These are phyloP conservation scores for Hypomecis punctinalis DNA, from an alignment of 2,888 invertebrate genomes.

Conservation along the genomic window DNA sequence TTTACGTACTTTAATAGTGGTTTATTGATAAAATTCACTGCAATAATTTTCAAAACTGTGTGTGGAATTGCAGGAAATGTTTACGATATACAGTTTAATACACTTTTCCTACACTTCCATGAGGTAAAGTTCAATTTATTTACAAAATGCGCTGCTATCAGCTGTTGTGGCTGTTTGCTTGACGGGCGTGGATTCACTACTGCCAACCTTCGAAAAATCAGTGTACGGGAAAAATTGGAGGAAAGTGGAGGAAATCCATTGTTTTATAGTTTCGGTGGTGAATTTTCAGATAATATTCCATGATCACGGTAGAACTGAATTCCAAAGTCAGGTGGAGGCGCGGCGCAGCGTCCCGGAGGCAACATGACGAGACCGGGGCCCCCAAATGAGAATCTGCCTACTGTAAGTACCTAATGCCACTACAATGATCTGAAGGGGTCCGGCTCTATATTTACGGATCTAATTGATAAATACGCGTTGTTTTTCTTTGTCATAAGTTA, in stretches of 20 bases:
- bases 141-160: conserved; percentile 39
- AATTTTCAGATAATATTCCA: conserved; percentile 69
- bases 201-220: conserved; percentile 54
- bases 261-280: conserved; percentile 50
- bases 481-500: background rate
- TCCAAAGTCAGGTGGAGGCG: conserved; percentile 42
- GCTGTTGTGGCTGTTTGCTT: conserved; percentile 45
- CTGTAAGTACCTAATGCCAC: conserved; percentile 61
- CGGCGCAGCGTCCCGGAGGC: conserved; percentile 39
- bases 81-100: background rate
- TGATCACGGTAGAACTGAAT: conserved; percentile 50
- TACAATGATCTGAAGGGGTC: background rate
- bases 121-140: conserved; percentile 53
- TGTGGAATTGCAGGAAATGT: background rate
- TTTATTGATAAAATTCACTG: no score
- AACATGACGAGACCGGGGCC: conserved; percentile 86
- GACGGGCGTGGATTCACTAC: conserved; percentile 52
- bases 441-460: background rate
- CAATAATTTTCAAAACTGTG: no score
- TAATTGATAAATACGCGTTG: background rate
- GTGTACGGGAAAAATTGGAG: conserved; percentile 20
- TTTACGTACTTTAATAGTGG: no score
- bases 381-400: conserved; percentile 89
- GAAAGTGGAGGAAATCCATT: conserved; percentile 39
- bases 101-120: conserved; percentile 36